A percentile compares a stretch with the other conserved stretches of the same genome.
Conservation (phyloP, 1,140 invertebrate genomes). For the Venturia canescens region DNA sequence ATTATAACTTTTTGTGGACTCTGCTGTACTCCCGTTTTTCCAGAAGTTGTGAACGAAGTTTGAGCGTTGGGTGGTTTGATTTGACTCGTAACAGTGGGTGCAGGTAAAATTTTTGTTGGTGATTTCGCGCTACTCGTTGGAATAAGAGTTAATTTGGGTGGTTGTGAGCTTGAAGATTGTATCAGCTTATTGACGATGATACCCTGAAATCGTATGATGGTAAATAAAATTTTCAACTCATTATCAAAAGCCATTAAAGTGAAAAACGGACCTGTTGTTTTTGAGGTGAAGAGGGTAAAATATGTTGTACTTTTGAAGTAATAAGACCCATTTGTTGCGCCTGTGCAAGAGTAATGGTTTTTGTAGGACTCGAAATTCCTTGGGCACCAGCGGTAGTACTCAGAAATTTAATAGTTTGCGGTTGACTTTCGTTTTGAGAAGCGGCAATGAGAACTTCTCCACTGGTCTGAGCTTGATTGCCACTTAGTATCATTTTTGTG, state of each 20-base stretch:
- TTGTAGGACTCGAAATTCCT: constrained; percentile 77
- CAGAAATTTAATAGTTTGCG: constrained; percentile 70
- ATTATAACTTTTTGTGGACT: constrained; percentile 80
- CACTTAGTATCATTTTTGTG: constrained; percentile 81
- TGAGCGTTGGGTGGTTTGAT: constrained; percentile 69
- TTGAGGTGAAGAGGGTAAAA: constrained; percentile 73
- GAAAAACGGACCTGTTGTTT: constrained; percentile 73
- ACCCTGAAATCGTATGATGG: constrained; percentile 65
- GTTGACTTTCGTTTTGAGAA: constrained; percentile 69
- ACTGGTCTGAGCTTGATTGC: constrained; percentile 71
- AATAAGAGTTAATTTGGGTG: constrained; percentile 72
- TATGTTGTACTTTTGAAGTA: constrained; percentile 77
- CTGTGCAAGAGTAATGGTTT: constrained; percentile 84
- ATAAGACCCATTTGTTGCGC: constrained; percentile 83
- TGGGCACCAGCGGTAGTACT: constrained; percentile 65
- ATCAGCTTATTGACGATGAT: constrained; percentile 77
- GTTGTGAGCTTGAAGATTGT: constrained; percentile 70
- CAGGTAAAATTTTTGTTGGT: constrained; percentile 84
- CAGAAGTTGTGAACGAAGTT: constrained; percentile 64
- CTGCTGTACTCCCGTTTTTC: constrained; percentile 75
- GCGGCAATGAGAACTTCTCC: constrained; percentile 71
- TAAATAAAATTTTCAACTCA: neutral
- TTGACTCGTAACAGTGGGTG: constrained; percentile 77
- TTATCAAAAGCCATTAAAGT: too few species aligned
- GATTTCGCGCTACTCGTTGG: constrained; percentile 77